Base-by-base conservation (phyloP, 92 coral and sea anemone species). In the Diadumene lineata region DNA sequence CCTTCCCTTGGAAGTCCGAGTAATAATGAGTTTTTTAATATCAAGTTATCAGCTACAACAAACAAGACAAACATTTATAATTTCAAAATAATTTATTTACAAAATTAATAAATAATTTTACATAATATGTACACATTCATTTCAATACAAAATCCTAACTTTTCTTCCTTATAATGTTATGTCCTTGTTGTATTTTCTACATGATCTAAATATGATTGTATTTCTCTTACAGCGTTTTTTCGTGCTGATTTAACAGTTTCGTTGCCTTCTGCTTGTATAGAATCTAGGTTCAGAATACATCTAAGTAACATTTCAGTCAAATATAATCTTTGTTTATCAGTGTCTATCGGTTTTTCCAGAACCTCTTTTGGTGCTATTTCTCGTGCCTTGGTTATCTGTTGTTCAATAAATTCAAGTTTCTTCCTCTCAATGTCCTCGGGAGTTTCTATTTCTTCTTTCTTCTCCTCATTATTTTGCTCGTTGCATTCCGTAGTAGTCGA, bases 261-360 rank as follows among this genome's bases (percentile, higher is more conserved):
- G 1, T 30, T 23, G 0, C 89, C 89, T 50, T 66, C 64, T 66
- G 85, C 61, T 43, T 79, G 85, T 31, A 84, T 57, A 0, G 57
- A 29, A 43, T 84, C 89, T 43, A 84, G 56, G 17, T 64, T 61
- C 26, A 84, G 32, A 73, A 84, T 84, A 50, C 85, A 71, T 19
- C 88, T 34, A 23, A 84, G 81, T 34, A 84, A 69, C 70, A 84
- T 81, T 50, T 84, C 89, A 4, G 72, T 70, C 29, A 84, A 64
- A 51, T 75, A 84, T 8, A 79, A 38, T 15, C 62, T 67, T 44
- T 84, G 81, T 61, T 79, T 84, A 34, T 84, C 81, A 48, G 80
- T 69, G 24, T 44, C 17, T 17, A 17, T 56, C 0, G 28, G 53
- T 50, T 73, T 80, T 28, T 16, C 13, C 10, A 84, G 74, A 29